Evolutionary conservation across 92 coral and sea anemone species (phyloP).

Genomic region (Zoanthus sociatus): DNA sequence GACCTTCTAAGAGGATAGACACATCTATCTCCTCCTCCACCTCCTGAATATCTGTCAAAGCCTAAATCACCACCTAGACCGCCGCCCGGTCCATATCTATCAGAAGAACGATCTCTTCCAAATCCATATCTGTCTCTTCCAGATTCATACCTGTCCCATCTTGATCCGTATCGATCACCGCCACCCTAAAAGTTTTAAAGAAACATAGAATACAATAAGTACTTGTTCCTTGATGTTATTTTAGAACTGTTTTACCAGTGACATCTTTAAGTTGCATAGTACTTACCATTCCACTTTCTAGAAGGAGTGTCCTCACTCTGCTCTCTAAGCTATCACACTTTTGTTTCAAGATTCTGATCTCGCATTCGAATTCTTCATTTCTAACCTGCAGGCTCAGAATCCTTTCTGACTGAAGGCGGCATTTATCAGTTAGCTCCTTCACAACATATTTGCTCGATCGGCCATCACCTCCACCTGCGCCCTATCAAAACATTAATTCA

Average conservation of each 20-base stretch:
- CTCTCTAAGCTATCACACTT: conserved; percentile 73
- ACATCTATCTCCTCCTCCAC: neutral
- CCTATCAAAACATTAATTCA: no score
- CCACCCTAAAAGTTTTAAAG: conserved; percentile 1
- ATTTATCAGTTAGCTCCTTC: conserved; percentile 30
- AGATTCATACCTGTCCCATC: neutral
- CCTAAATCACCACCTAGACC: neutral
- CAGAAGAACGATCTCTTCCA: no score
- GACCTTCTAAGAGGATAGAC: no score
- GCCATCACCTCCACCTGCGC: conserved; percentile 9
- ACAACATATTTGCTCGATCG: conserved; percentile 19
- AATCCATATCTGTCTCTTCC: no score
- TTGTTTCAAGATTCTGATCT: conserved; percentile 63
- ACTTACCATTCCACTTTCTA: conserved; percentile 4
- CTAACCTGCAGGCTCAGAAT: conserved; percentile 48
- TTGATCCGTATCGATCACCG: neutral
- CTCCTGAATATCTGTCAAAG: neutral
- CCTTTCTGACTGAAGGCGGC: conserved; percentile 22
- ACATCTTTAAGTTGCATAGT: no score
- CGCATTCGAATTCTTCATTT: conserved; percentile 52
- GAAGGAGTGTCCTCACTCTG: conserved; percentile 22
- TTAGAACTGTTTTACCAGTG: no score
- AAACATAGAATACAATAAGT: no score
- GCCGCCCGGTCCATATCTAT: neutral
- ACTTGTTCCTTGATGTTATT: neutral